Percentiles rank a stretch among this genome's conserved stretches.
These are phyloP conservation scores for Artemisiospiza belli DNA, from an alignment of 2,113 vertebrate genomes.

Conservation along the genomic window DNA sequence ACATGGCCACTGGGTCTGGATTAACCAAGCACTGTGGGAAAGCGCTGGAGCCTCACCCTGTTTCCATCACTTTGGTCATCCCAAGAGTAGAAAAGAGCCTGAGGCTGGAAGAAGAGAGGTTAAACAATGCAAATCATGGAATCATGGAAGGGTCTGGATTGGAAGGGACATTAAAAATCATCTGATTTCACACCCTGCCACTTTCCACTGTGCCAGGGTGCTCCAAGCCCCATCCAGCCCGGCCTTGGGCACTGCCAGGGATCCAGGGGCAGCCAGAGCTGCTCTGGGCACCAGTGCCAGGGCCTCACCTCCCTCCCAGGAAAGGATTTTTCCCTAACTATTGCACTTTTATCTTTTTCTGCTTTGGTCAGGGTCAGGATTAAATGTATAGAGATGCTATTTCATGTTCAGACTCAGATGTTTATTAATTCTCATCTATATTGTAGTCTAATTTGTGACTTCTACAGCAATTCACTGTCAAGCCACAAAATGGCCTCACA, in stretches of 20 bases:
- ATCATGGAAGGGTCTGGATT: not conserved
- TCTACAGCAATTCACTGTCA: not conserved
- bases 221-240: rapidly evolving
- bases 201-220: rapidly evolving
- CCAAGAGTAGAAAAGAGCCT: not conserved
- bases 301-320: not conserved
- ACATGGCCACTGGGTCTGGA: rapidly evolving
- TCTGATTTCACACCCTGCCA: not conserved
- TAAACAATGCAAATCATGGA: not conserved
- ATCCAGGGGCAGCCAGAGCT: not conserved
- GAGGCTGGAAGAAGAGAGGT: not conserved
- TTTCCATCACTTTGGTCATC: not conserved
- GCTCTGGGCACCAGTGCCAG: not conserved
- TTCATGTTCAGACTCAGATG: not conserved
- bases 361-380: not conserved
- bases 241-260: not conserved
- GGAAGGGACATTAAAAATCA: not conserved
- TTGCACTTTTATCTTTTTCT: not conserved
- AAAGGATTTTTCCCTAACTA: not conserved
- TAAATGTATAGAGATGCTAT: not conserved
- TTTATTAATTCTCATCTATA: not conserved
- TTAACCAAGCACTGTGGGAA: rapidly evolving
- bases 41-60: not conserved
- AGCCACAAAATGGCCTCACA: not conserved
- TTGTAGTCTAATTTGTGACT: not conserved